These are phyloP conservation scores for Pardalotus punctatus DNA, from an alignment of 2,113 vertebrate species.

Conservation along the genomic window DNA sequence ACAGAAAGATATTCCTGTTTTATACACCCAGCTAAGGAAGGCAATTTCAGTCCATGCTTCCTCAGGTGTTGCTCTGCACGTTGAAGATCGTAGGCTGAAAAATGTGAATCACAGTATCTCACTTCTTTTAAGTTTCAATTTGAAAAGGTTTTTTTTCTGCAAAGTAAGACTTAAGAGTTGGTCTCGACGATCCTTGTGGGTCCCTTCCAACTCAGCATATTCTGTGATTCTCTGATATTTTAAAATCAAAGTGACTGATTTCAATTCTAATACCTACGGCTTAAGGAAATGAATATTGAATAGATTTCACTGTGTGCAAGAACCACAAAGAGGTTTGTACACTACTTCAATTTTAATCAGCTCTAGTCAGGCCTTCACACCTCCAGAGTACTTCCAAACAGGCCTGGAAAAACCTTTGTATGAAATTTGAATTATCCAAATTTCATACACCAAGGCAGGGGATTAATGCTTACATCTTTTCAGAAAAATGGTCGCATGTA, in stretches of 20 bases:
- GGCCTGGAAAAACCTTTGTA: not conserved
- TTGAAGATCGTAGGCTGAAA: not conserved
- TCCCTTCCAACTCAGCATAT: not conserved
- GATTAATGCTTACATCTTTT: not conserved
- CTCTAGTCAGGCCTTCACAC: not conserved
- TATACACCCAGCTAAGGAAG: not conserved
- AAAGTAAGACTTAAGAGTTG: not conserved
- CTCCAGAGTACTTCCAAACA: not conserved
- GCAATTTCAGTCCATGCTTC: not conserved
- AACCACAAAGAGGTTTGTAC: not conserved
- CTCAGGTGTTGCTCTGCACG: not conserved
- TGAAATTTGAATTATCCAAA: not conserved
- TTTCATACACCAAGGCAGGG: not conserved
- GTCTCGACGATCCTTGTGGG: not conserved
- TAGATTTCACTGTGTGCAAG: not conserved
- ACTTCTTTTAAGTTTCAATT: not conserved
- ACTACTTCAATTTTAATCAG: not conserved
- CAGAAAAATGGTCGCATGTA: not conserved
- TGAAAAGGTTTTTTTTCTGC: not conserved
- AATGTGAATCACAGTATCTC: not conserved
- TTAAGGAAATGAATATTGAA: not conserved
- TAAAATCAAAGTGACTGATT: not conserved
- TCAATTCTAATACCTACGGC: not conserved
- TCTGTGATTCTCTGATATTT: not conserved
- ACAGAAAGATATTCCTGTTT: not conserved